Evolutionary conservation across 1,140 invertebrate genomes (phyloP).

Genomic region (Archegozetes longisetosus): DNA sequence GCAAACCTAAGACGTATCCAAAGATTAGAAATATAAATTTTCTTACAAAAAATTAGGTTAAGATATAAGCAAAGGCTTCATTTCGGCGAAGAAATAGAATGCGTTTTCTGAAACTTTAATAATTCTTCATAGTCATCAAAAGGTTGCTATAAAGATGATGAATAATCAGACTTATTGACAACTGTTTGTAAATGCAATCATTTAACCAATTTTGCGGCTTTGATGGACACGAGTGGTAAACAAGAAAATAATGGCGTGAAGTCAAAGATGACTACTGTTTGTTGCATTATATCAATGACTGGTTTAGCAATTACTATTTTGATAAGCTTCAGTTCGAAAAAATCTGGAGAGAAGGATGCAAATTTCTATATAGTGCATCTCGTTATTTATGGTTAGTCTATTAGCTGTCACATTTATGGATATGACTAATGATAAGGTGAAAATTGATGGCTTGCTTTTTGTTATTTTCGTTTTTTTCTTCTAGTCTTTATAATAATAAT

Average conservation of each 20-base stretch:
- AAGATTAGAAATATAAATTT: no score
- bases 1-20: no score
- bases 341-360: background rate
- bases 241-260: constrained; percentile 6
- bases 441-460: no score
- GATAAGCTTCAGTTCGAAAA: background rate
- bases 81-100: background rate
- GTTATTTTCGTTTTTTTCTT: no score
- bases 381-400: constrained; percentile 13
- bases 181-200: constrained; percentile 33
- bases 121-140: background rate
- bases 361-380: constrained; percentile 10
- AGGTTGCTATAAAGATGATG: background rate
- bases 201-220: constrained; percentile 34
- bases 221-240: constrained; percentile 47
- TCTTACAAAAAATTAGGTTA: no score
- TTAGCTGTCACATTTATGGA: constrained; percentile 11
- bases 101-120: background rate
- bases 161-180: background rate
- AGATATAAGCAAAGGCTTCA: background rate
- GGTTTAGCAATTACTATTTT: constrained; percentile 9
- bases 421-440: background rate
- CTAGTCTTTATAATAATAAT: no score
- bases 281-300: constrained; percentile 12
- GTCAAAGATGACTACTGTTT: constrained; percentile 10